Evolutionary conservation across 2,888 invertebrate genomes (phyloP), one percentile per base, ranked within the genome.

Genomic region (Isotomurus palustris): DNA sequence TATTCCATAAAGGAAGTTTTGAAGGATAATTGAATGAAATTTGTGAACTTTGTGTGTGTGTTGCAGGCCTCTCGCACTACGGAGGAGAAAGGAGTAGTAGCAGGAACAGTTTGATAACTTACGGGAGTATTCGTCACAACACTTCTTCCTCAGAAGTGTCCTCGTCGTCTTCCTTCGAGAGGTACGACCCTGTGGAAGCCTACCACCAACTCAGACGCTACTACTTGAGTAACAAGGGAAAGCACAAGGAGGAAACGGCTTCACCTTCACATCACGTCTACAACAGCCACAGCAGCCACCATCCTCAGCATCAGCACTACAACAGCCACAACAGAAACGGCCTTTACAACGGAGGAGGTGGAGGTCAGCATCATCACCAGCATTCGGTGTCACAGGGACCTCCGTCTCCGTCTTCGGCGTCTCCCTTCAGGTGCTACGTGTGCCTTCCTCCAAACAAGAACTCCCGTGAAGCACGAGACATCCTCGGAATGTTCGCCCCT

Each of bases 361-460:
- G 14, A 32, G 50, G 40, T 55, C 51, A 14, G 36, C 44, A n/a
- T 53, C 44, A 32, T 49, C 32, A 32, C 35, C 43, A 12, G 4
- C 22, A 43, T 19, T 8, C 8, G 8, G n/a, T n/a, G n/a, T n/a
- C n/a, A n/a, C n/a, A n/a, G n/a, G n/a, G n/a, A n/a, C n/a, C n/a
- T n/a, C n/a, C n/a, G n/a, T n/a, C n/a, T n/a, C n/a, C n/a, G n/a
- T n/a, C n/a, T n/a, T n/a, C n/a, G n/a, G 8, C 21, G 44, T 14
- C 41, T 27, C 53, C 32, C 3, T 60, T 63, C 28, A 54, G 58
- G 38, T 67, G 67, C 56, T 67, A 67, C 36, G 67, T 67, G 32
- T 67, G 67, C 58, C 56, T 67, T 21, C 67, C 67, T 28, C 60
- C 62, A 10, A 57, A 65, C 35, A 57, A 56, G 41, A 56, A 25